phyloP scores from a whole-genome alignment of 2,888 invertebrate genomes.

The Polydesmus complanatus region DNA sequence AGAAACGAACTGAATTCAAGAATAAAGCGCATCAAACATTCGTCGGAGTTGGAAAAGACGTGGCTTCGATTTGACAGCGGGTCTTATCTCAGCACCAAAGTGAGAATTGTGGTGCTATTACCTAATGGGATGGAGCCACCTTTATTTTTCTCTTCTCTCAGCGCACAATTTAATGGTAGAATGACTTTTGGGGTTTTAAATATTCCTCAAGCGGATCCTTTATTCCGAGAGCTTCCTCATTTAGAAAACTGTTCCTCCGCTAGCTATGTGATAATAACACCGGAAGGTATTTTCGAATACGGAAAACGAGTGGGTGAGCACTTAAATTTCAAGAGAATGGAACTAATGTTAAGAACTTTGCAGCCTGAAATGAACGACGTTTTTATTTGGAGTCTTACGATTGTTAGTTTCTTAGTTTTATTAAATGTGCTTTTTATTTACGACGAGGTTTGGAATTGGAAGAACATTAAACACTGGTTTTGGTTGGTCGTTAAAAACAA shows the following conservation, averaged over 20 bases:
- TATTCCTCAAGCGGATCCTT: slow-evolving; percentile 18
- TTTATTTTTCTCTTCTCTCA: slow-evolving; percentile 38
- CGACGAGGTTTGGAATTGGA: slow-evolving; percentile 29
- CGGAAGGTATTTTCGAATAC: slow-evolving; percentile 33
- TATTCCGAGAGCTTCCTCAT: slow-evolving; percentile 21
- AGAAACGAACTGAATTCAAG: slow-evolving; percentile 33
- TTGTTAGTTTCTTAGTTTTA: slow-evolving; percentile 35
- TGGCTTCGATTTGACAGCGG: slow-evolving; percentile 28
- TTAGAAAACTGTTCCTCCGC: slow-evolving; percentile 9
- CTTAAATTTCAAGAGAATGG: slow-evolving; percentile 34
- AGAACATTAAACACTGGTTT: slow-evolving; percentile 27
- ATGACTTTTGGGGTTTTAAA: slow-evolving; percentile 35
- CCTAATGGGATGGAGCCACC: slow-evolving; percentile 35
- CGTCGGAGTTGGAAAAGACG: slow-evolving; percentile 28
- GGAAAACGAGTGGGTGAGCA: slow-evolving; percentile 33
- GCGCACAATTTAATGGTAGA: slow-evolving; percentile 40
- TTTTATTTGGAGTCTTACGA: slow-evolving; percentile 34
- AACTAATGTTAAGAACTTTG: slow-evolving; percentile 34
- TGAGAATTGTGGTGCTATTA: slow-evolving; percentile 32
- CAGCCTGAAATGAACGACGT: slow-evolving; percentile 40
- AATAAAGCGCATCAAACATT: slow-evolving; percentile 28
- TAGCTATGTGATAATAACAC: slow-evolving; percentile 34
- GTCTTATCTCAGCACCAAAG: not conserved
- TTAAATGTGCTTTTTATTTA: slow-evolving; percentile 34
- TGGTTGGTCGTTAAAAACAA: slow-evolving; percentile 36